Percentiles rank a stretch among this genome's conserved stretches.
Evolutionary conservation across 2,113 vertebrate genomes (phyloP).

Genomic region (Sphyrna mokarran): DNA sequence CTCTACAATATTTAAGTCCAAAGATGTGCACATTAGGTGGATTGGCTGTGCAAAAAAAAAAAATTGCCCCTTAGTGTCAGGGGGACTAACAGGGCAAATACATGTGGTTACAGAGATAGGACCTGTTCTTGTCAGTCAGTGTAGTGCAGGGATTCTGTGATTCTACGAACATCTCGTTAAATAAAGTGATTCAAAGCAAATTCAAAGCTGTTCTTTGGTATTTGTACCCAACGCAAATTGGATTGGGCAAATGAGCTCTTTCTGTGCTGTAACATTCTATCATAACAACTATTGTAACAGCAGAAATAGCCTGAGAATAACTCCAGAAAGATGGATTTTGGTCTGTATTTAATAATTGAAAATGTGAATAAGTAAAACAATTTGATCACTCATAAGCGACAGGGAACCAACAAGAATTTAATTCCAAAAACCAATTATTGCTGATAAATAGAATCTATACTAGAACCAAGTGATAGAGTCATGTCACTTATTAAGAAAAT

Average conservation of each 20-base stretch:
- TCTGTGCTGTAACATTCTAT: background rate
- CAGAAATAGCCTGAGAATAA: background rate
- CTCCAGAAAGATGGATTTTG: background rate
- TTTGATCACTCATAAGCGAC: background rate
- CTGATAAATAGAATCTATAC: background rate
- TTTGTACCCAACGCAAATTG: background rate
- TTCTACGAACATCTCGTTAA: background rate
- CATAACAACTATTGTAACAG: background rate
- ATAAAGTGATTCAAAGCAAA: background rate
- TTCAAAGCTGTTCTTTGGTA: background rate
- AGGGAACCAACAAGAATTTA: background rate
- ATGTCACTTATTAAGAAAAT: background rate
- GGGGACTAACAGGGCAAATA: too few relatives aligned
- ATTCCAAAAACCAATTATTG: background rate
- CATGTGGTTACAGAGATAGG: too few relatives aligned
- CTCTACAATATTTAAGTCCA: background rate
- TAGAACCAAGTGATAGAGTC: background rate
- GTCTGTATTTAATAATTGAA: background rate
- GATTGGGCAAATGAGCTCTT: background rate
- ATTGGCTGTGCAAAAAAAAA: too few relatives aligned
- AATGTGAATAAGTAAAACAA: background rate
- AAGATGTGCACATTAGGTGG: too few relatives aligned
- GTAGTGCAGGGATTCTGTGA: too few relatives aligned
- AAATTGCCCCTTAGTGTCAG: too few relatives aligned
- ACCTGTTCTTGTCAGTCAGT: too few relatives aligned